Base-by-base conservation (phyloP, 2,888 invertebrate genomes). In the Hydriomena furcata region DNA sequence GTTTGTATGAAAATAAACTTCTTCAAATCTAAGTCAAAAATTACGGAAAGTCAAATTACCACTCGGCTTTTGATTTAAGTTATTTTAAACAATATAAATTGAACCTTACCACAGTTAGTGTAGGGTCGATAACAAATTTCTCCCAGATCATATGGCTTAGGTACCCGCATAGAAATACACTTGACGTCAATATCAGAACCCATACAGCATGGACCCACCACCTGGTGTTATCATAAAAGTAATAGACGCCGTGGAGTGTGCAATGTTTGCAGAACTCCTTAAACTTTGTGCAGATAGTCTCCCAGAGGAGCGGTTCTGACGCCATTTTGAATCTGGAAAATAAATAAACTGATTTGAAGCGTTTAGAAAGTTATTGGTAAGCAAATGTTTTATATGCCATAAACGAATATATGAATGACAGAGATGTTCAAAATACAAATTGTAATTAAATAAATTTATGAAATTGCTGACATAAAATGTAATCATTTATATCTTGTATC, bases 81-180 rank as follows among this genome's bases (percentile, higher is more conserved):
- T 1, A 2, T 1, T 24, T 6, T 24, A 24, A 24, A 1, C 6
- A 6, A 1, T 24, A 7, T n/a, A 13, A 5, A 24, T 5, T 11
- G 7, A 13, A n/a, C 20, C 79, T 73, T 58, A 86, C 89, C 65
- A 89, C 81, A 34, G 82, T 88, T 11, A 87, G 76, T 0, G 89
- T 87, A 5, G 89, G 89, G 41, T 87, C 82, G 4, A 68, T 56
- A 0, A 68, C 64, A 20, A 78, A 88, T 53, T 85, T 87, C 7
- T 72, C 56, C 84, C 84, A 85, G 7, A 88, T 86, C 81, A 85
- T 83, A 5, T 78, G 75, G 5, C 87, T 66, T 1, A 88, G 71
- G 35, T 77, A 80, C 1, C 64, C 71, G 52, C 84, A 86, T 1
- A 89, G 58, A 0, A 52, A 55, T 1, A 78, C 8, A 10, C 84